Evolutionary conservation across 2,888 invertebrate species (phyloP), one percentile per base, ranked within the genome.

Genomic region (Spilarctia lutea): DNA sequence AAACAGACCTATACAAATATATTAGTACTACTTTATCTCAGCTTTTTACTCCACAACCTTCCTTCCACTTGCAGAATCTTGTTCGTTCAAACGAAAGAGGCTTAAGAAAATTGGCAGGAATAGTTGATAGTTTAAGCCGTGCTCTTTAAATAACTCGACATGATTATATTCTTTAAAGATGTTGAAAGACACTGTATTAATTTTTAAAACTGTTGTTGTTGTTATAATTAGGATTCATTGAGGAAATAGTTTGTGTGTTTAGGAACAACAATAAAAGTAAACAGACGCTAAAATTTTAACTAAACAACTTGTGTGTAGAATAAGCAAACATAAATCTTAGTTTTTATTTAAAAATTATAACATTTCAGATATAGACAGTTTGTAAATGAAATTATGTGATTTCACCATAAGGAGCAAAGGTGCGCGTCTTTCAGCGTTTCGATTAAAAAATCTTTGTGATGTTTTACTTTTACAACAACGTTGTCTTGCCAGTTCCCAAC

Each of bases 1-100:
- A 84, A 81, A 84, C 83, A 80, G 52, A 79, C 83, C 79, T 80
- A 80, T 75, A 79, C 80, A 83, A 81, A 83, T 80, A 84, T 85
- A 80, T 81, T 81, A 75, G 60, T 68, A 75, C 42, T 79, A 79
- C 75, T 83, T 84, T 83, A 83, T 80, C 77, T 75, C 18, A 60
- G 65, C 78, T 78, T 82, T 82, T 83, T 84, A 77, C 75, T 75
- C 75, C 70, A 74, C 77, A 78, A 76, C 75, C 76, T 75, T 79
- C 69, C 81, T n/a, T n/a, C n/a, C n/a, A n/a, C 79, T 83, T 76
- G 77, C 78, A 78, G 77, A 78, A 76, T 79, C 60, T 33, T 82
- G 76, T 76, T 77, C 80, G 75, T 66, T 68, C 30, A 68, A 68
- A 33, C 48, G 24, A 48, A 45, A 63, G 63, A 63, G 63, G 30